Conservation (phyloP, 2,888 invertebrate genomes). For the Mystacides longicornis region DNA sequence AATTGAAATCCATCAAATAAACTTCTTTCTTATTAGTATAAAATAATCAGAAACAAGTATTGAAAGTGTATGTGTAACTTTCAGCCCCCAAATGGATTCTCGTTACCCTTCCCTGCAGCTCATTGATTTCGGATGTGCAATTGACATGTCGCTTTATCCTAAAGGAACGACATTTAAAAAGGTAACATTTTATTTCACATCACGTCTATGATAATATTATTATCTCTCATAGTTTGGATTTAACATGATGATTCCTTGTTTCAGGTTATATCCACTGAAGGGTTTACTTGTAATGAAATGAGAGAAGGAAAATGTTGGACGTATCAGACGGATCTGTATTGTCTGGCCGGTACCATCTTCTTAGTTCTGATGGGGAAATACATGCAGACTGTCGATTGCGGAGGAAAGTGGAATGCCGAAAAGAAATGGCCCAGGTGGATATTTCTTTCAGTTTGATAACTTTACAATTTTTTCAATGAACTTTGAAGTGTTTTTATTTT, state of each 20-base stretch:
- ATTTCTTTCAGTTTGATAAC: neutral
- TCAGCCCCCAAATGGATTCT: conserved; percentile 56
- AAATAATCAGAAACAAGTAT: no score
- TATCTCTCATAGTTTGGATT: neutral
- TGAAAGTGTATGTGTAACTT: conserved; percentile 25
- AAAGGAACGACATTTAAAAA: conserved; percentile 68
- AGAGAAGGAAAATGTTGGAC: conserved; percentile 85
- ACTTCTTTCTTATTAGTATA: no score
- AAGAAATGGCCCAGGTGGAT: conserved; percentile 61
- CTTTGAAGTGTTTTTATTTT: neutral
- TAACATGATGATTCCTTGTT: neutral
- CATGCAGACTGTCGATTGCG: conserved; percentile 67
- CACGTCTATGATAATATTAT: neutral
- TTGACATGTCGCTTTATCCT: conserved; percentile 84
- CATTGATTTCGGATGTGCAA: conserved; percentile 91
- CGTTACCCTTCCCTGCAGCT: conserved; percentile 65
- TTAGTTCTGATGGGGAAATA: conserved; percentile 83
- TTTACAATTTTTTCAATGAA: neutral
- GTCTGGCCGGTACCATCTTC: conserved; percentile 81
- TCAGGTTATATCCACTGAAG: conserved; percentile 65
- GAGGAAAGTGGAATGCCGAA: conserved; percentile 60
- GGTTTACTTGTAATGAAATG: conserved; percentile 87
- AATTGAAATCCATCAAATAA: no score
- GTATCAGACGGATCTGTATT: conserved; percentile 88
- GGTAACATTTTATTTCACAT: conserved; percentile 30